Evolutionary conservation across 2,113 vertebrate species (phyloP).

Genomic region (Perca flavescens): DNA sequence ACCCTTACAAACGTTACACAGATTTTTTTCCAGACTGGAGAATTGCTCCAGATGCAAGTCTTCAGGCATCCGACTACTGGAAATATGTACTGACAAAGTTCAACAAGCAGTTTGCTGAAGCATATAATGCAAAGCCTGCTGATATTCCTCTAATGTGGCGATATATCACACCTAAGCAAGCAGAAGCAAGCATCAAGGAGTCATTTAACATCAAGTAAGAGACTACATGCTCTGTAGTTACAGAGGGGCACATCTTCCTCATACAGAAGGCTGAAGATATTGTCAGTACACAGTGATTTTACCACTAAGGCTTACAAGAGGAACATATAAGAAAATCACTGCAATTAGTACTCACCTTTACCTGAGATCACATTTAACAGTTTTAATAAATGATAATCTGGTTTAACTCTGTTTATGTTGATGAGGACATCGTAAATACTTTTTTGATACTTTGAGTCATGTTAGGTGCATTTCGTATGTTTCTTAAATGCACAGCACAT

Average conservation of each 20-base stretch:
- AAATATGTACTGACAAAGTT: slow-evolving; percentile 75
- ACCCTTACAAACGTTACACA: slow-evolving; percentile 71
- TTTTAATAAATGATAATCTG: not conserved
- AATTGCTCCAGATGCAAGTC: slow-evolving; percentile 75
- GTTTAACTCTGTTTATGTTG: not conserved
- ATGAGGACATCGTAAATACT: not conserved
- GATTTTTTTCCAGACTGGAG: slow-evolving; percentile 73
- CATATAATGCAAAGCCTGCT: slow-evolving; percentile 38
- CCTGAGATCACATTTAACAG: no score
- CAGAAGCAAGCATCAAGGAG: slow-evolving; percentile 66
- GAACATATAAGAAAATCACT: not conserved
- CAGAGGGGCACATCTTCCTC: not conserved
- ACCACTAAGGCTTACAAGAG: not conserved
- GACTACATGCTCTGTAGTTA: not conserved
- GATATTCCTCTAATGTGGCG: slow-evolving; percentile 75
- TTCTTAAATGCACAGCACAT: not conserved
- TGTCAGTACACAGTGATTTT: not conserved
- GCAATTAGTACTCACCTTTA: no score
- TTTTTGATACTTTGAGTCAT: not conserved
- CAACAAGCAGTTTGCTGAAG: slow-evolving; percentile 58
- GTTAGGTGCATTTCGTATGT: not conserved
- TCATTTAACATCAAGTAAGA: slow-evolving; percentile 61
- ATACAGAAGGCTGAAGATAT: not conserved
- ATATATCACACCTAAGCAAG: slow-evolving; percentile 23
- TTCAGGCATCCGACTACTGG: slow-evolving; percentile 81